Evolutionary conservation across 30 jellyfish, hydroid and myxozoan genomes (phyloP).

Genomic region (Turritopsis dohrnii): DNA sequence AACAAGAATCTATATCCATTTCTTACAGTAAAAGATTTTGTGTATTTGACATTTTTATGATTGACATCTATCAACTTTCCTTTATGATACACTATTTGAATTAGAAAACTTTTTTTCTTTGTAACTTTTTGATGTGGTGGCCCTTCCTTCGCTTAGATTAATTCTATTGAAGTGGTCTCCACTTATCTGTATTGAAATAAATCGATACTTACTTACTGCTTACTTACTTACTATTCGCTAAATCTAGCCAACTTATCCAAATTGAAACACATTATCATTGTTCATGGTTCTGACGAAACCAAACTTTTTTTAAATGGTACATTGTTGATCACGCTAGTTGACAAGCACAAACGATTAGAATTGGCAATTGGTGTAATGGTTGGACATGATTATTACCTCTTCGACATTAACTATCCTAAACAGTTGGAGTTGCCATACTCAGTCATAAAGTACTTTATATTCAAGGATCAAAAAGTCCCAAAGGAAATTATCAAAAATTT

Average conservation of each 20-base stretch:
- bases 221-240: neutral
- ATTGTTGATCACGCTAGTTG: neutral
- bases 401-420: neutral
- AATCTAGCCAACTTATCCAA: neutral
- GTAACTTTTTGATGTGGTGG: too few relatives aligned
- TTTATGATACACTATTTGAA: neutral
- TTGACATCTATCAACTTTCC: neutral
- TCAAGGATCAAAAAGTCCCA: neutral
- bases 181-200: too few relatives aligned
- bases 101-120: neutral
- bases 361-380: slow-evolving; percentile 6
- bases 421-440: slow-evolving; percentile 12
- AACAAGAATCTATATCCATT: neutral
- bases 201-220: too few relatives aligned
- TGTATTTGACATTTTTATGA: neutral
- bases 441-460: neutral
- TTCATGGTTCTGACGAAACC: neutral
- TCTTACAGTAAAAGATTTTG: neutral
- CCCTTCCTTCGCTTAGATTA: too few relatives aligned
- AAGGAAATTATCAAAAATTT: neutral
- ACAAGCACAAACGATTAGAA: neutral
- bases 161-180: too few relatives aligned
- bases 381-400: neutral
- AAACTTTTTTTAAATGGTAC: neutral
- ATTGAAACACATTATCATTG: neutral